Percentiles rank a stretch among this genome's conserved stretches.
Conservation (phyloP, 1,140 invertebrate genomes). For the Cyphomyrmex costatus region DNA sequence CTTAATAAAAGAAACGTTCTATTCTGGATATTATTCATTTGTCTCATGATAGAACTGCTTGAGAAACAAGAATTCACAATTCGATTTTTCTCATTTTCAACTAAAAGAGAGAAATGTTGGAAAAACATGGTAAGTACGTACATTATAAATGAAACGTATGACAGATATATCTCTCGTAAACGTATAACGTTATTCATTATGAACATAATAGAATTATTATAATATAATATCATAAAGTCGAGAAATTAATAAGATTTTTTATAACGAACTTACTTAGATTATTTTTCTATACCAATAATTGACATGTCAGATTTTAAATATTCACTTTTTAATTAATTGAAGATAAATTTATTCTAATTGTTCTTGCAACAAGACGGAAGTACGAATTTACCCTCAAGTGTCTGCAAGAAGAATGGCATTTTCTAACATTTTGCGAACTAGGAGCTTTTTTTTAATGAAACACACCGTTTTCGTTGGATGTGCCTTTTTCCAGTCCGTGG, state of each 20-base stretch:
- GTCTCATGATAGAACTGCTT: not conserved
- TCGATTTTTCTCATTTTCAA: conserved; percentile 17
- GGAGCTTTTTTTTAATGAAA: conserved; percentile 15
- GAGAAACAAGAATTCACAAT: not conserved
- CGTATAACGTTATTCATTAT: not conserved
- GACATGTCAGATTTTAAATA: not conserved
- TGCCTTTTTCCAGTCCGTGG: conserved; percentile 20
- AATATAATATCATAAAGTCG: not conserved
- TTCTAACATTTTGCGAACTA: conserved; percentile 8
- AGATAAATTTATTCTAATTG: not conserved
- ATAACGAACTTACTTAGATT: not conserved
- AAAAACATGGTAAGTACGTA: not conserved
- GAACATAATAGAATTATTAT: not conserved
- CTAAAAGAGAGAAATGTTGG: not conserved
- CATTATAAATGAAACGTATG: not conserved
- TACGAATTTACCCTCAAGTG: not conserved
- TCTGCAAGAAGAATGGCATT: not conserved
- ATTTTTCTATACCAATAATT: not conserved
- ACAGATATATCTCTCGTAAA: conserved; percentile 20
- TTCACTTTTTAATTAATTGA: not conserved
- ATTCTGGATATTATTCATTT: not conserved
- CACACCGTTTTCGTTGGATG: not conserved
- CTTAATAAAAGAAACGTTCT: not conserved
- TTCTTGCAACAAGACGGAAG: not conserved
- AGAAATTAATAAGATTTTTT: not conserved